phyloP scores from a whole-genome alignment of 2,113 vertebrate species.

The Myodes glareolus region DNA sequence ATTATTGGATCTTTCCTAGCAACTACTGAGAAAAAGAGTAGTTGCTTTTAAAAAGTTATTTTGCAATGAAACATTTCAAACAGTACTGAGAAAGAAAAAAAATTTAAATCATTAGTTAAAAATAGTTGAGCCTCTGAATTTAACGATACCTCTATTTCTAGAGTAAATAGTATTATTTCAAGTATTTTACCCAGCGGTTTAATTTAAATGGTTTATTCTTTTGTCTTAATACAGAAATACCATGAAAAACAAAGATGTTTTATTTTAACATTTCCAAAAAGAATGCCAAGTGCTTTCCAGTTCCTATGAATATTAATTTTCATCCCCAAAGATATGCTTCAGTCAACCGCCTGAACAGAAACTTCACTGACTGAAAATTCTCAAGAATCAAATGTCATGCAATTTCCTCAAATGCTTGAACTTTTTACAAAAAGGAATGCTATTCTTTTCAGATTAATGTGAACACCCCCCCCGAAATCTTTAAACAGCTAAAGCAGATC shows the following conservation, averaged over 20 bases:
- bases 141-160: not conserved
- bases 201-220: constrained; percentile 55
- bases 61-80: constrained; percentile 28
- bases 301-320: constrained; percentile 73
- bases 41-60: not conserved
- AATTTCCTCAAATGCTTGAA: constrained; percentile 67
- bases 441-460: constrained; percentile 52
- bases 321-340: constrained; percentile 62
- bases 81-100: constrained; percentile 27
- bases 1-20: not conserved
- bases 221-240: constrained; percentile 44
- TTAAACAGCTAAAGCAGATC: constrained; percentile 36
- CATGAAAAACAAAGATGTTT: constrained; percentile 65
- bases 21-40: constrained; percentile 13
- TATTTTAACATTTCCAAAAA: constrained; percentile 72
- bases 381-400: constrained; percentile 64
- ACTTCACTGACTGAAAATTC: constrained; percentile 45
- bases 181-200: constrained; percentile 45
- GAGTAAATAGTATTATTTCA: constrained; percentile 43
- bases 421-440: constrained; percentile 41
- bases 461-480: not conserved
- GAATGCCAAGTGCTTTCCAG: constrained; percentile 58
- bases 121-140: not conserved
- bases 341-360: constrained; percentile 56
- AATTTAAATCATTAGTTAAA: constrained; percentile 27